Percentiles rank a stretch among this genome's conserved stretches.
These are phyloP conservation scores for Lamproptera curius DNA, from an alignment of 2,888 invertebrate genomes.

Conservation along the genomic window DNA sequence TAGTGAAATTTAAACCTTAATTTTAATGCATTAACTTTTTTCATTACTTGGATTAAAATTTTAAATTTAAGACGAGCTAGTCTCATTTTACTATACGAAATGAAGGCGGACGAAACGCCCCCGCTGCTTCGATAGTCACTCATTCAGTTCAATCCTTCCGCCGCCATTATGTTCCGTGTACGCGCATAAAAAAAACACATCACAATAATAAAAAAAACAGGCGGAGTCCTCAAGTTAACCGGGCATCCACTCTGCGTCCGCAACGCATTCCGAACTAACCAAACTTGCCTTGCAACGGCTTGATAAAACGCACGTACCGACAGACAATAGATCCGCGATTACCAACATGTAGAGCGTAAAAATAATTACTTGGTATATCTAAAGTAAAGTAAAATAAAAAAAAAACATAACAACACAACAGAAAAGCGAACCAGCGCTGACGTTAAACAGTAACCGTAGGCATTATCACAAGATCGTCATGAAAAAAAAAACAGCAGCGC, in stretches of 20 bases:
- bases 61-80: too few species aligned
- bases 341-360: slow-evolving; percentile 23
- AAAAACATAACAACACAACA: slow-evolving; percentile 9
- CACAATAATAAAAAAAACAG: slow-evolving; percentile 15
- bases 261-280: slow-evolving; percentile 18
- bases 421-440: slow-evolving; percentile 23
- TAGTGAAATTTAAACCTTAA: neutral
- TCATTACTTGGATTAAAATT: too few species aligned
- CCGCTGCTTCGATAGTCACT: neutral
- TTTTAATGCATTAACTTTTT: too few species aligned
- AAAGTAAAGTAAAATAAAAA: slow-evolving; percentile 20
- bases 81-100: too few species aligned
- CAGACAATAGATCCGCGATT: slow-evolving; percentile 23
- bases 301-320: slow-evolving; percentile 22
- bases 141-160: slow-evolving; percentile 5
- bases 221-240: slow-evolving; percentile 14
- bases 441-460: slow-evolving; percentile 23
- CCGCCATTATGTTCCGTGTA: slow-evolving; percentile 10
- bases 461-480: slow-evolving; percentile 41
- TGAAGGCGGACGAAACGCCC: too few species aligned
- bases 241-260: slow-evolving; percentile 6
- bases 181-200: slow-evolving; percentile 14
- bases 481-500: slow-evolving; percentile 31
- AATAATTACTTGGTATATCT: slow-evolving; percentile 23
- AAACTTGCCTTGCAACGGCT: slow-evolving; percentile 21